Base-by-base conservation (phyloP, 2,797 vertebrate genomes). In the Myotis pilosus region DNA sequence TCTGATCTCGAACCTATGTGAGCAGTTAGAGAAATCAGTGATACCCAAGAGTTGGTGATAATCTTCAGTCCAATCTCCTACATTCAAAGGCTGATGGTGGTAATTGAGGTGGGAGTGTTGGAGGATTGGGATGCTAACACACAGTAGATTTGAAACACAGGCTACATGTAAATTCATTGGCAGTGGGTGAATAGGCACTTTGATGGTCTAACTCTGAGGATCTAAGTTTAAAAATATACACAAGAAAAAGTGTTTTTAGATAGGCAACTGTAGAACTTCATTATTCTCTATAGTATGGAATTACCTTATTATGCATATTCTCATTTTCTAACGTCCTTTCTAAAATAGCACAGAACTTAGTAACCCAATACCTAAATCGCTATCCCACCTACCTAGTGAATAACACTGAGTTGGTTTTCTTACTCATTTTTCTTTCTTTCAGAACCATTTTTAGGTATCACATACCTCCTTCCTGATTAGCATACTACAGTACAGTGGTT, bases 381-480 rank as follows among this genome's bases (percentile, higher is more conserved):
- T 88, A 53, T 53, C 10, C 30, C 19, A 81, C 3, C 17, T 36
- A 38, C 1, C 10, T 87, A 71, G 68, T 71, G 12, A 81, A 85
- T 30, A 85, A 30, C n/a, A 82, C 49, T 44, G 8, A 51, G 33
- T 36, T 57, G 22, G 53, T 11, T 60, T 81, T 60, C 78, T 94
- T 28, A 89, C 25, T 16, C 33, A 30, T n/a, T 87, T 28, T 87
- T 78, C 20, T 86, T 81, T 80, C 20, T 90, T 92, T 92, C 10
- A 92, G n/a, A 49, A 55, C 15, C 28, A 38, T 78, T 94, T 94
- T 17, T 84, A 90, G 44, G n/a, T 62, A 86, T 66, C 91, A 17
- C 3, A 57, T 49, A 60, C 10, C 51, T 66, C 62, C 49, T 78
- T 84, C 38, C 87, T 93, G 51, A 94, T 92, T 82, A 51, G 33